Evolutionary conservation across 2,113 vertebrate species (phyloP).

Genomic region (Mus spicilegus): DNA sequence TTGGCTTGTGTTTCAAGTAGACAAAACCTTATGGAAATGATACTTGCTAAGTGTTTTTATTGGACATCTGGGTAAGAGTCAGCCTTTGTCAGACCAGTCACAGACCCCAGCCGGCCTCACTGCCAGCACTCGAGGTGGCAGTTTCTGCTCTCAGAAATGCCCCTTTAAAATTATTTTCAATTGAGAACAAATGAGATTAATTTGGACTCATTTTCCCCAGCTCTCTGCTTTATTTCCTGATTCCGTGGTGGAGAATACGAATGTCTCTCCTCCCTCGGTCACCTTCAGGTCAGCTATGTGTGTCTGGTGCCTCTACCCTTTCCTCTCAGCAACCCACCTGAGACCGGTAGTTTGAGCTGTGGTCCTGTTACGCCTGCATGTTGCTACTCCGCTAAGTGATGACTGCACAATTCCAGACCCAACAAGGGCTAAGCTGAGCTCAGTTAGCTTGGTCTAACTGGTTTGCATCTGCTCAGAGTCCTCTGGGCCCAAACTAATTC

Average conservation of each 20-base stretch:
- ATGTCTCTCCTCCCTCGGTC: not conserved
- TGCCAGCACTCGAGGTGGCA: conserved; percentile 35
- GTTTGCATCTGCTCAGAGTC: not conserved
- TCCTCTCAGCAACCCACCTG: not conserved
- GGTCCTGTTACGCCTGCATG: not conserved
- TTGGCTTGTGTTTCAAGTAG: conserved; percentile 80
- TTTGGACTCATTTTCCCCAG: conserved; percentile 3
- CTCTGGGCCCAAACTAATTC: not conserved
- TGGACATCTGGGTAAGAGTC: conserved; percentile 78
- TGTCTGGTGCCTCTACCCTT: not conserved
- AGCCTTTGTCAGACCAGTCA: conserved; percentile 73
- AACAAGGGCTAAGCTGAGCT: not conserved
- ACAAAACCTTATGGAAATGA: conserved; percentile 76
- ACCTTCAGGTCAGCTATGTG: not conserved
- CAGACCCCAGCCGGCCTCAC: conserved; percentile 30
- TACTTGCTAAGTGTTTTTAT: conserved; percentile 68
- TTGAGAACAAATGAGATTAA: conserved; percentile 62
- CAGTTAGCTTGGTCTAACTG: not conserved
- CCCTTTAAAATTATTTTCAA: conserved; percentile 51
- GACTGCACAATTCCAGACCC: not conserved
- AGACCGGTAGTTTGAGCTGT: fast-evolving
- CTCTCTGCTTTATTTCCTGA: conserved; percentile 52
- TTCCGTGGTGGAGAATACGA: not conserved
- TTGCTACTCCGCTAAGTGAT: not conserved
- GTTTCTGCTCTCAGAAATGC: conserved; percentile 67